Base-by-base conservation (phyloP, 2,797 vertebrate genomes). In the Sciurus carolinensis region DNA sequence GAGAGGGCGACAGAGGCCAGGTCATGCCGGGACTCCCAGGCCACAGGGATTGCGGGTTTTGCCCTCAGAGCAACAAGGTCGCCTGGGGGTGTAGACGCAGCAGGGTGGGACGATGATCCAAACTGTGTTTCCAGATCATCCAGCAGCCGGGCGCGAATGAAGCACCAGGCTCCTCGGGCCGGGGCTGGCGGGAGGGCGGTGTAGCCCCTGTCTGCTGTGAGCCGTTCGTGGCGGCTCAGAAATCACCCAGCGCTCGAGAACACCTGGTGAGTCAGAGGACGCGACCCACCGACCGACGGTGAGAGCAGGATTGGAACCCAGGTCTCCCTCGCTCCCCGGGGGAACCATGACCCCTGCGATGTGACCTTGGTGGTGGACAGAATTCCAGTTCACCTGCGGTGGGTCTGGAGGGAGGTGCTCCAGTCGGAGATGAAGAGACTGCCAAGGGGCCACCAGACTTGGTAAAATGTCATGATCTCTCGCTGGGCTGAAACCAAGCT, bases 381-480 rank as follows among this genome's bases (percentile, higher is more conserved):
- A 44, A n/a, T 39, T 77, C 59, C 59, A 30, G 14, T 52, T 54
- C 77, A 26, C 75, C 67, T 47, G 47, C 24, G 36, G 24, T 76
- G 26, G 3, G 52, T 87, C 76, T 77, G 33, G 66, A 87, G 87
- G 67, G 28, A 36, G n/a, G 69, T 1, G 3, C 26, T 47, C 36
- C 17, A 76, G 81, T 3, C 36, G 1, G n/a, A 82, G 54, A 85
- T 13, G 94, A 76, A 94, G 87, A 71, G 67, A 62, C 77, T 44
- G 26, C 50, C 17, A 84, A 95, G 59, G 39, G 44, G 85, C 80
- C 66, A 77, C 57, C 30, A 62, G 71, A 69, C 26, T 90, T 88
- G 42, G 87, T 82, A 85, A 95, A 96, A 95, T 88, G 94, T 95
- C 93, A 96, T 15, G 91, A 84, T 95, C 90, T 59, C 83, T 96